Conservation (phyloP, 1,140 invertebrate species). For the Drosophila setifemur region DNA sequence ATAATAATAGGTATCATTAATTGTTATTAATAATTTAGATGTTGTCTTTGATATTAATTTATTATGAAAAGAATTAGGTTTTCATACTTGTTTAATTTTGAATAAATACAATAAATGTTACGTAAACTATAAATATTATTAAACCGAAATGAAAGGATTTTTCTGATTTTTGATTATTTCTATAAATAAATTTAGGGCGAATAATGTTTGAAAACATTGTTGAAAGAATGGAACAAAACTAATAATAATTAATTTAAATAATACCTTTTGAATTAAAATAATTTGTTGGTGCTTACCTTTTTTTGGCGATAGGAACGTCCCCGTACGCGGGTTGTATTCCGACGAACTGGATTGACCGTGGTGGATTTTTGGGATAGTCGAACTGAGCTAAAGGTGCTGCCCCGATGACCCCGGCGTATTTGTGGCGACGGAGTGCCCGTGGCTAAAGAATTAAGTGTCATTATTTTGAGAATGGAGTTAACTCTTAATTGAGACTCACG, state of each 20-base stretch:
- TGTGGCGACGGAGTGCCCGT: constrained; percentile 82
- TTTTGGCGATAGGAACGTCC: constrained; percentile 81
- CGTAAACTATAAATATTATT: no score
- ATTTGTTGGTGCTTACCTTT: constrained; percentile 51
- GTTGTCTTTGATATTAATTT: no score
- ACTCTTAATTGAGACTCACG: constrained; percentile 59
- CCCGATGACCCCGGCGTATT: constrained; percentile 77
- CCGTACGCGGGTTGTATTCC: constrained; percentile 84
- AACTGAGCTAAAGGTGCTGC: constrained; percentile 84
- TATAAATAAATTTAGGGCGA: no score
- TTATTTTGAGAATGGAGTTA: neutral
- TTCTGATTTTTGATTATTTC: no score
- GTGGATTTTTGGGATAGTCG: constrained; percentile 82
- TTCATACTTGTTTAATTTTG: no score
- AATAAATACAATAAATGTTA: no score
- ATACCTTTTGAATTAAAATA: neutral
- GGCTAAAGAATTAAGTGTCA: constrained; percentile 29
- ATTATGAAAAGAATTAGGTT: no score
- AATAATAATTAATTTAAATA: no score
- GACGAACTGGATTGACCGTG: constrained; percentile 82
- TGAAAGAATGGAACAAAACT: no score
- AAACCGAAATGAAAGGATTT: no score
- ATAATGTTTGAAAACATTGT: neutral
- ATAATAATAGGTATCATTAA: no score
- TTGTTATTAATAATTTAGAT: no score